Evolutionary conservation across 2,888 invertebrate species (phyloP).

Genomic region (Tetragonisca angustula): DNA sequence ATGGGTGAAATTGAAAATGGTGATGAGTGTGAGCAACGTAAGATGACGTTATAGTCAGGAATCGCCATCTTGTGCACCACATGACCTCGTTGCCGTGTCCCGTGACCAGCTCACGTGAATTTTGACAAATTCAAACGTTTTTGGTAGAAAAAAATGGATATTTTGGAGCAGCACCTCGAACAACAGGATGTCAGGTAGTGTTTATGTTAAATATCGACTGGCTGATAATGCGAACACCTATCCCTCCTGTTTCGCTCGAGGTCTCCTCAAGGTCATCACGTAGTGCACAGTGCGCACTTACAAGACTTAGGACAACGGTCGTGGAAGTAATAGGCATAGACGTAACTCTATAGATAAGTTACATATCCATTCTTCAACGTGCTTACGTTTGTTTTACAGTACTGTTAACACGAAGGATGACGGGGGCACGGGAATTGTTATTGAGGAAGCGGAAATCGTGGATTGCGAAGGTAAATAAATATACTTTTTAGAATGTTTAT

Average conservation of each 20-base stretch:
- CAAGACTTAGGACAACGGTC: constrained; percentile 69
- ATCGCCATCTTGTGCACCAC: constrained; percentile 83
- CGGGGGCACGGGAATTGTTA: constrained; percentile 78
- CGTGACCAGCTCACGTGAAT: constrained; percentile 85
- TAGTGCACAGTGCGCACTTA: constrained; percentile 77
- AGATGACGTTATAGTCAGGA: constrained; percentile 50
- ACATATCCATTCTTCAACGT: constrained; percentile 58
- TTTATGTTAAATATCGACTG: constrained; percentile 70
- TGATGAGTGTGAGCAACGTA: not conserved
- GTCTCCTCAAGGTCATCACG: constrained; percentile 81
- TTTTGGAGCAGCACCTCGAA: constrained; percentile 83
- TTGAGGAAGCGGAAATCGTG: constrained; percentile 82
- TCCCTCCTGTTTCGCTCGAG: constrained; percentile 69
- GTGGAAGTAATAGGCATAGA: constrained; percentile 71
- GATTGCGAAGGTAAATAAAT: constrained; percentile 80
- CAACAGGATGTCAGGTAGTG: constrained; percentile 82
- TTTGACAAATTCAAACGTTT: constrained; percentile 83
- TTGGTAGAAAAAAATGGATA: constrained; percentile 80
- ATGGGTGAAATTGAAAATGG: not conserved
- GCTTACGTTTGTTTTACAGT: constrained; percentile 68
- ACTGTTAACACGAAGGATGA: constrained; percentile 77
- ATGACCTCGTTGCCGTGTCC: constrained; percentile 84
- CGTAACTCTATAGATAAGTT: constrained; percentile 54
- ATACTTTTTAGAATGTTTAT: not conserved
- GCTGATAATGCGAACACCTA: constrained; percentile 64